These are phyloP conservation scores for Heliocidaris erythrogramma DNA, from an alignment of 35 echinoderm and acorn worm genomes.

Conservation along the genomic window DNA sequence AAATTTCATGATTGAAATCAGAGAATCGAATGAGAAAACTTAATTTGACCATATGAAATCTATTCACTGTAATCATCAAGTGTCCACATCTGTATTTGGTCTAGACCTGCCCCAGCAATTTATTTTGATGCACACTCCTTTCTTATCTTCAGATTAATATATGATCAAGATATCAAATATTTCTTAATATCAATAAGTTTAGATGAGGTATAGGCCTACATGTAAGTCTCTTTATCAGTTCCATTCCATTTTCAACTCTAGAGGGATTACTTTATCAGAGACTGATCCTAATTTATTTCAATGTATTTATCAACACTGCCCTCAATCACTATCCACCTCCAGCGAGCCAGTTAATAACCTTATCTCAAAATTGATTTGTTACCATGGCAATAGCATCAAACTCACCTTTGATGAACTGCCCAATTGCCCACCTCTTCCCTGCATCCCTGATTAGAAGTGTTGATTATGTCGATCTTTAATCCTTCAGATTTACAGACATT, in stretches of 20 bases:
- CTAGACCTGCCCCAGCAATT: background rate
- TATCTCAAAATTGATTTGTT: background rate
- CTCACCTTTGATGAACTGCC: background rate
- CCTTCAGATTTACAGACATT: background rate
- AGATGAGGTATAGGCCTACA: background rate
- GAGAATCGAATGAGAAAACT: background rate
- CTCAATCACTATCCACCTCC: background rate
- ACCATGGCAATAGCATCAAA: background rate
- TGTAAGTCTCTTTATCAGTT: background rate
- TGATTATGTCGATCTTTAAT: background rate
- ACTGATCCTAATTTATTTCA: background rate
- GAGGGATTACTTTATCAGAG: background rate
- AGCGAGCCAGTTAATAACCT: background rate
- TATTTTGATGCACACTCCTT: background rate
- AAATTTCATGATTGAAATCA: background rate
- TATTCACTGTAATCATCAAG: background rate
- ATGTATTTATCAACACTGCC: conserved; percentile 4
- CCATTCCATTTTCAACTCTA: background rate
- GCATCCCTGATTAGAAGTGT: background rate
- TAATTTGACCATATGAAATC: background rate
- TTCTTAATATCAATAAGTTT: too few relatives aligned
- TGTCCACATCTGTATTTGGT: background rate
- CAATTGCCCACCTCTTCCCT: background rate
- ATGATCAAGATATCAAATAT: background rate
- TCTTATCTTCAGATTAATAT: background rate